Conservation (phyloP, 2,113 vertebrate genomes). For the Narcine bancroftii region DNA sequence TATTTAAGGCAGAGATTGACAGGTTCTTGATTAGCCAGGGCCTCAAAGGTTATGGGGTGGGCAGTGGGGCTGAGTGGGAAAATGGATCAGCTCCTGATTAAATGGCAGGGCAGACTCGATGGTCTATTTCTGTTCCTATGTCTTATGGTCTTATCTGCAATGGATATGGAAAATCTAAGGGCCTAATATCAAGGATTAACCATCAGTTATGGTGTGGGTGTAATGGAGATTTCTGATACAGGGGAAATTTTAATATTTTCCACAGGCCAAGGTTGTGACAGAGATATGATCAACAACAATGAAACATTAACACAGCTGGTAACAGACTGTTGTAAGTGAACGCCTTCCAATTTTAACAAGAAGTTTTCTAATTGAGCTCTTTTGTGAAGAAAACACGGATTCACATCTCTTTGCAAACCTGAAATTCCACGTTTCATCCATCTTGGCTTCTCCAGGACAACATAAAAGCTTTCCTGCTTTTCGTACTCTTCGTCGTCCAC, state of each 20-base stretch:
- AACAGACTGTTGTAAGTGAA: not conserved
- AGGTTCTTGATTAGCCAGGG: too few relatives aligned
- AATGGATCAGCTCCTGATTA: too few relatives aligned
- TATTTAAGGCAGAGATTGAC: too few relatives aligned
- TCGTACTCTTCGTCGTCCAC: slow-evolving; percentile 86
- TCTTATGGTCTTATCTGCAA: too few relatives aligned
- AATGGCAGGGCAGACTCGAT: too few relatives aligned
- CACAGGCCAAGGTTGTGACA: not conserved
- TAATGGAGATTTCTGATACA: not conserved
- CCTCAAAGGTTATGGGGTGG: too few relatives aligned
- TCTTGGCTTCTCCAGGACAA: slow-evolving; percentile 76
- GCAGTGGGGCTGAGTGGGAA: too few relatives aligned
- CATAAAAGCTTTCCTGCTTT: slow-evolving; percentile 83
- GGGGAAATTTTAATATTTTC: not conserved
- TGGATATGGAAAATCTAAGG: not conserved
- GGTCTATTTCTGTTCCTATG: too few relatives aligned
- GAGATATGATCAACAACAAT: not conserved
- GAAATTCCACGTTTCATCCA: slow-evolving; percentile 90
- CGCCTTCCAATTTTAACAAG: not conserved
- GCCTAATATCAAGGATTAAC: not conserved
- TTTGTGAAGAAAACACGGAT: not conserved
- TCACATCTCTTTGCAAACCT: slow-evolving; percentile 52
- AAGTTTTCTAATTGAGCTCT: not conserved
- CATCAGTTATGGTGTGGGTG: too few relatives aligned
- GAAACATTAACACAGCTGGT: not conserved